phyloP scores from a whole-genome alignment of 1,140 invertebrate species.

The Drosophila punjabiensis region DNA sequence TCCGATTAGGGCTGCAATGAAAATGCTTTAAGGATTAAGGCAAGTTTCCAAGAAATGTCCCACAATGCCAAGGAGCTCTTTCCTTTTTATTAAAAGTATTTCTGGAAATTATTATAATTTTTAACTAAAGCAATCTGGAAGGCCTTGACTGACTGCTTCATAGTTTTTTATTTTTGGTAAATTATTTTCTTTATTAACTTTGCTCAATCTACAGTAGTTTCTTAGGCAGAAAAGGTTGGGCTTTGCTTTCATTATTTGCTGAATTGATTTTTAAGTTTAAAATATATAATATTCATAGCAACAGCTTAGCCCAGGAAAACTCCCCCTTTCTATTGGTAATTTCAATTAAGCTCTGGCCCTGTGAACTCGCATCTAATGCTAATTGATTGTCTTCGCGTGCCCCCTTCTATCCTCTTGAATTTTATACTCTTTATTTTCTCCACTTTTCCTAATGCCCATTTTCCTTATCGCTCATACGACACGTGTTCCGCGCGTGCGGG shows the following conservation, averaged over 20 bases:
- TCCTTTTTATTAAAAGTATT: not conserved
- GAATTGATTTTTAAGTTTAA: no score
- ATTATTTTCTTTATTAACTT: no score
- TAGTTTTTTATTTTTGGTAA: not conserved
- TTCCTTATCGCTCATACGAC: constrained; percentile 34
- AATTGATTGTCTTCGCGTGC: constrained; percentile 45
- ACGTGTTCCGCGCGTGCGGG: constrained; percentile 19
- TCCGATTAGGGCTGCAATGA: not conserved
- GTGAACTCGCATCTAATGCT: constrained; percentile 45
- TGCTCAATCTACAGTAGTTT: not conserved
- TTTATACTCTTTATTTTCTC: constrained; percentile 18
- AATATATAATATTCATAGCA: no score
- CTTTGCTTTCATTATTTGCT: no score
- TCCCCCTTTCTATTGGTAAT: not conserved
- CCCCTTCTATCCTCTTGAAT: constrained; percentile 19
- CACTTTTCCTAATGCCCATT: constrained; percentile 10
- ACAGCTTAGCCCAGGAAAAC: no score
- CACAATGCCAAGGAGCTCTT: not conserved
- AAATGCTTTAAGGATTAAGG: not conserved
- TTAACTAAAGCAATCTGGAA: not conserved
- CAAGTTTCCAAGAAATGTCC: not conserved
- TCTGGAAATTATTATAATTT: not conserved
- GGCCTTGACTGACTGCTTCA: no score
- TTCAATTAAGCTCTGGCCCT: not conserved
- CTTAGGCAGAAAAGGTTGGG: no score